A percentile compares a stretch with the other conserved stretches of the same genome.
Conservation (phyloP, 2,113 vertebrate genomes). For the Dinomys branickii region DNA sequence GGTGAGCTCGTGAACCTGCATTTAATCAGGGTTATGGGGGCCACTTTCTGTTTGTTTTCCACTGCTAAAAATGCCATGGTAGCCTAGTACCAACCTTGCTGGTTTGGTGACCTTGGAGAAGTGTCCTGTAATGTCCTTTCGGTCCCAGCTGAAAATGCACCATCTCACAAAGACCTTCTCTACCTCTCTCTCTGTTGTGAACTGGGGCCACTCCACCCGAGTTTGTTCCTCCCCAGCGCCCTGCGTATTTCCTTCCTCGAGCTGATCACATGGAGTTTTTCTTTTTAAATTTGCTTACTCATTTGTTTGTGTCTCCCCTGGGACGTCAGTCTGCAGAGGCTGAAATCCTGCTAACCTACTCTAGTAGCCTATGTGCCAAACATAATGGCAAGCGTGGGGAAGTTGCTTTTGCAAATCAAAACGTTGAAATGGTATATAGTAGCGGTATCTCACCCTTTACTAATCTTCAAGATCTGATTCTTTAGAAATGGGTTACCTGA, state of each 20-base stretch:
- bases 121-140: constrained; percentile 4
- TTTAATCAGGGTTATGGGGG: not conserved
- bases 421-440: not conserved
- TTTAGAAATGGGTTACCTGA: not conserved
- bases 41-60: constrained; percentile 58
- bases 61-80: constrained; percentile 52
- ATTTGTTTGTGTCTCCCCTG: constrained; percentile 1
- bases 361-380: not conserved
- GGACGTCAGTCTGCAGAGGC: not conserved
- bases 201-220: fast-evolving
- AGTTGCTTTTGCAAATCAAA: not conserved
- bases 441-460: not conserved
- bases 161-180: not conserved
- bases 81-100: constrained; percentile 37
- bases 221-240: not conserved
- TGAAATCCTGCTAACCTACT: not conserved
- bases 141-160: constrained; percentile 28
- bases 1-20: constrained; percentile 6
- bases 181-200: not conserved
- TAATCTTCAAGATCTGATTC: not conserved
- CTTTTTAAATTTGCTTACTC: constrained; percentile 60
- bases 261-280: constrained; percentile 12
- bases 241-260: constrained; percentile 47
- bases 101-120: constrained; percentile 61
- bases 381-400: not conserved